Evolutionary conservation across 2,888 invertebrate species (phyloP).

Genomic region (Norana najaformis): DNA sequence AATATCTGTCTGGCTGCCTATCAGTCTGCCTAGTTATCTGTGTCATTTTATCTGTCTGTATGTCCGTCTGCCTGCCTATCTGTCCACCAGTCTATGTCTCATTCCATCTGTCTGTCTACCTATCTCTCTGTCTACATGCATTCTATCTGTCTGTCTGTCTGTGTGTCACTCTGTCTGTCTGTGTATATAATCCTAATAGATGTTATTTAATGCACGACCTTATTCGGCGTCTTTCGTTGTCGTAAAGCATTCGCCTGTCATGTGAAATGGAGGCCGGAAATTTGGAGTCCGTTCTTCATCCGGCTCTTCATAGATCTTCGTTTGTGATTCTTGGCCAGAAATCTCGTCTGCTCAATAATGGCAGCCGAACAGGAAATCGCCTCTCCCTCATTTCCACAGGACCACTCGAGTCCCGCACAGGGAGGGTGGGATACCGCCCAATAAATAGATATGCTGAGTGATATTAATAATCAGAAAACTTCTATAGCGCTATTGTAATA

Average conservation of each 20-base stretch:
- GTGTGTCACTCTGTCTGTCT: not conserved
- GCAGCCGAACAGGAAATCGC: slow-evolving; percentile 18
- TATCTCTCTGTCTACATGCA: not conserved
- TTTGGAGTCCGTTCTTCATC: not conserved
- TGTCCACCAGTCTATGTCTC: not conserved
- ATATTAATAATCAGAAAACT: not conserved
- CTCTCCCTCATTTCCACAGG: not conserved
- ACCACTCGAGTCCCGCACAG: not conserved
- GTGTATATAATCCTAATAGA: not conserved
- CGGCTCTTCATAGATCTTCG: not conserved
- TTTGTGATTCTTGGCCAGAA: not conserved
- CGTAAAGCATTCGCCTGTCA: not conserved
- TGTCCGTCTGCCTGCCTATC: too few species aligned
- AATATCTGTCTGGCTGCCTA: too few species aligned
- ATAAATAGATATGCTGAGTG: not conserved
- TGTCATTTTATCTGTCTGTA: too few species aligned
- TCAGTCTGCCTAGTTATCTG: too few species aligned
- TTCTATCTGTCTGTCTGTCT: not conserved
- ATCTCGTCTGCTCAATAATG: not conserved
- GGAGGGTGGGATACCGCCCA: not conserved
- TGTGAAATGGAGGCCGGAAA: slow-evolving; percentile 21
- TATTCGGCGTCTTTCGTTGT: not conserved
- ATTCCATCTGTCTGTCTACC: too few species aligned
- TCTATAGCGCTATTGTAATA: not conserved
- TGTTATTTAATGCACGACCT: not conserved